Evolutionary conservation across 1,140 invertebrate genomes (phyloP).

Genomic region (Drosophila nannoptera): DNA sequence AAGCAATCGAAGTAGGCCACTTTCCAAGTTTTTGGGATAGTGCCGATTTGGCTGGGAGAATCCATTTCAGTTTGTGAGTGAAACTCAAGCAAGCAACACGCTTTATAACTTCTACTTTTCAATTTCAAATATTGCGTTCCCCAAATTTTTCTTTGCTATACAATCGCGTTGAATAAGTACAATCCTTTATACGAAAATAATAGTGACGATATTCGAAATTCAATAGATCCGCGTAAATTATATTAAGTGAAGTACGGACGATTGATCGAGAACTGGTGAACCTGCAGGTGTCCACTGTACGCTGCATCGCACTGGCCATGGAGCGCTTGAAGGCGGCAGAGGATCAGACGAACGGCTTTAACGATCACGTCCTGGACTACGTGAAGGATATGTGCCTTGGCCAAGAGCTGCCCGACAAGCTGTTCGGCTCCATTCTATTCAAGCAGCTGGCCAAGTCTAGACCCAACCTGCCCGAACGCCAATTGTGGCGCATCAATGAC

Average conservation of each 20-base stretch:
- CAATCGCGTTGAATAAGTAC: no score
- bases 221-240: no score
- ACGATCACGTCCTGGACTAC: conserved; percentile 15
- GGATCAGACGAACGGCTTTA: not conserved
- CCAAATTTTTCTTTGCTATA: no score
- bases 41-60: no score
- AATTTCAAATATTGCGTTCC: no score
- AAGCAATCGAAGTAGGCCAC: not conserved
- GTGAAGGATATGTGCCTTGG: conserved; percentile 5
- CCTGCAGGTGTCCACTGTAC: conserved; percentile 10
- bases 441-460: conserved; percentile 15
- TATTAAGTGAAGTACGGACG: no score
- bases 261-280: no score
- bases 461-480: not conserved
- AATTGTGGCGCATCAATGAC: conserved; percentile 1
- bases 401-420: not conserved
- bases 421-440: conserved; percentile 10
- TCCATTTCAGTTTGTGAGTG: not conserved
- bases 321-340: not conserved
- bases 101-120: not conserved
- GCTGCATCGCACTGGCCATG: conserved; percentile 19
- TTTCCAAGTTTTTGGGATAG: not conserved
- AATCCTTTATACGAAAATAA: no score
- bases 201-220: no score
- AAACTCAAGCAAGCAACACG: not conserved